Conservation (phyloP, 2,888 invertebrate species). For the Oegoconia quadripuncta region DNA sequence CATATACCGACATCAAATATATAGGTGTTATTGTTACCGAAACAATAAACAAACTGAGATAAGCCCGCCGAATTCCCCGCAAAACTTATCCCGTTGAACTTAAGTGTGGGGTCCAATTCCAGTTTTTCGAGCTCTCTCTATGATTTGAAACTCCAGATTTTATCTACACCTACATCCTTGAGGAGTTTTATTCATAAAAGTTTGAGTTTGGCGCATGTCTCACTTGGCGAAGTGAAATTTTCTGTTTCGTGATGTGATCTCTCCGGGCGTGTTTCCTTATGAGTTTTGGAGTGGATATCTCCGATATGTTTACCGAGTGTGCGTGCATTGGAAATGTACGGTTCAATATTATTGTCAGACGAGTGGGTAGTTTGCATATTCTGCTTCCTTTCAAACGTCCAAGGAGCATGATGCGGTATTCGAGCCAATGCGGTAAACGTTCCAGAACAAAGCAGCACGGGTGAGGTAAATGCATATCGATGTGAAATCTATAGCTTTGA, state of each 20-base stretch:
- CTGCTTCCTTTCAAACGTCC: too few species aligned
- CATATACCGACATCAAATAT: not conserved
- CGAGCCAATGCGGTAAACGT: too few species aligned
- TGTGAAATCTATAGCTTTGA: too few species aligned
- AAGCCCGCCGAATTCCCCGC: constrained; percentile 2
- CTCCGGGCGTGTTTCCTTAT: constrained; percentile 8
- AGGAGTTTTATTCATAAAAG: constrained; percentile 27
- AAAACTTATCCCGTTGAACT: constrained; percentile 8
- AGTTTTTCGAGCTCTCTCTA: constrained; percentile 23
- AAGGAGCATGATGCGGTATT: too few species aligned
- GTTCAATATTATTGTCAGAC: too few species aligned
- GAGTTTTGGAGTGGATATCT: constrained; percentile 7
- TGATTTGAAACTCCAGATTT: constrained; percentile 27
- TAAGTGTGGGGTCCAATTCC: constrained; percentile 12
- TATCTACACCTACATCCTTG: constrained; percentile 23
- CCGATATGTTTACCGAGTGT: not conserved
- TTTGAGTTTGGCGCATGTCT: constrained; percentile 25
- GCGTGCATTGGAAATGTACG: too few species aligned
- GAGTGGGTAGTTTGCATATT: too few species aligned
- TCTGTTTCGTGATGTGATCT: constrained; percentile 28
- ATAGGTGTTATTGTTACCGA: not conserved
- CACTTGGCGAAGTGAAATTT: constrained; percentile 30
- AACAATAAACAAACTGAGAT: not conserved
- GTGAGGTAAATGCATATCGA: too few species aligned
- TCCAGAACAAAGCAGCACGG: too few species aligned